Evolutionary conservation across 2,113 vertebrate genomes (phyloP), one percentile per base, ranked within the genome.

Genomic region (Cephalopholis sonnerati): DNA sequence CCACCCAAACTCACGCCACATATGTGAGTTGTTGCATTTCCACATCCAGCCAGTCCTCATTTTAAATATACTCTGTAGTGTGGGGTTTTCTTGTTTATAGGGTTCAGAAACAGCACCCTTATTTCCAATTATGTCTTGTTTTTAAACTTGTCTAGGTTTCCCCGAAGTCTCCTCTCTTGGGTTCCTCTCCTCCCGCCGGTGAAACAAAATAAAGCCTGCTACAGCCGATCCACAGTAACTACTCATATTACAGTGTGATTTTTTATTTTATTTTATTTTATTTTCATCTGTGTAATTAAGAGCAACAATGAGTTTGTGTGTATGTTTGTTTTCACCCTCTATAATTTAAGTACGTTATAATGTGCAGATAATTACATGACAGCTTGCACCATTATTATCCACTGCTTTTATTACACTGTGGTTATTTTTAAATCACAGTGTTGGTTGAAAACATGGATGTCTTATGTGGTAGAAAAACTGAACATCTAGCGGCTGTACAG

Each of bases 151-250:
- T 79, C 41, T 46, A 96, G 96, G 95, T 96, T 57, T 94, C 94
- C 44, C 95, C 95, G 1, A 96, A 95, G 91, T 94, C 94, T 70
- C 91, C 95, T 25, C 93, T 94, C 36, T 66, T 96, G 91, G 95
- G 95, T 61, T 94, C 94, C 3, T 93, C 94, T 63, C 91, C 93
- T 64, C 91, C 95, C 59, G 71, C 93, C 10, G 88, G 89, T 61
- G 94, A 96, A 75, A 83, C 87, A 44, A 96, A 95, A 91, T 95
- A 70, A 94, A 71, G 15, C 39, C 71, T 68, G 1, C 41, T 46
- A 44, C 62, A 64, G 70, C 76, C 70, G 63, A 41, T 85, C 72
- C 79, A 75, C 89, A 67, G 61, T 77, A 78, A 68, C 74, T 48
- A 12, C 71, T 81, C 71, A 77, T 77, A 25, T 57, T 24, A 51